These are phyloP conservation scores for Tonatia bakeri DNA, from an alignment of 2,113 vertebrate genomes.

Conservation along the genomic window DNA sequence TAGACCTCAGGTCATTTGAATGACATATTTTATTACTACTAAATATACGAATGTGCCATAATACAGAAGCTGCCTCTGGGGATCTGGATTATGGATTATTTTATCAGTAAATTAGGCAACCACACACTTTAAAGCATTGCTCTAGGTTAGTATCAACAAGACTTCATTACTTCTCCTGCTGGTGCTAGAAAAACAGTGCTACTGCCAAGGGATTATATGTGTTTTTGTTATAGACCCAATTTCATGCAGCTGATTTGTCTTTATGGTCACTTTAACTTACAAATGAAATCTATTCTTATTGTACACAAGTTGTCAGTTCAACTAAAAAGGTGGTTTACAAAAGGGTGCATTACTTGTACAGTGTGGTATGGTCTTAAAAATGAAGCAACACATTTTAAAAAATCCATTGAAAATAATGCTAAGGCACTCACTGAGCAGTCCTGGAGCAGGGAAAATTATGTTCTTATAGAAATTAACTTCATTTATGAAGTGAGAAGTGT, in stretches of 20 bases:
- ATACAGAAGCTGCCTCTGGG: background rate
- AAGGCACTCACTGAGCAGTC: background rate
- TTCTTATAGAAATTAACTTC: background rate
- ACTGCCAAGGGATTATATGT: background rate
- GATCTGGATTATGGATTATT: slow-evolving; percentile 24
- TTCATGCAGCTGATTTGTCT: slow-evolving; percentile 63
- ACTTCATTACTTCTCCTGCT: slow-evolving; percentile 57
- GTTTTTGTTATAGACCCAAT: slow-evolving; percentile 59
- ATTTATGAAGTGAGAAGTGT: background rate
- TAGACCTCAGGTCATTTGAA: slow-evolving; percentile 65
- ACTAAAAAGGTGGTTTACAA: slow-evolving; percentile 30
- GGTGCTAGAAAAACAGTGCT: slow-evolving; percentile 51
- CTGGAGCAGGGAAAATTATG: background rate
- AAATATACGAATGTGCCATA: slow-evolving; percentile 51
- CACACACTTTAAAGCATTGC: slow-evolving; percentile 64
- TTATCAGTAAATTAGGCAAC: slow-evolving; percentile 53
- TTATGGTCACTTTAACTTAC: slow-evolving; percentile 68
- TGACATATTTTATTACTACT: slow-evolving; percentile 67
- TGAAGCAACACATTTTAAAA: background rate
- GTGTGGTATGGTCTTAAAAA: background rate
- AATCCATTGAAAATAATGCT: background rate
- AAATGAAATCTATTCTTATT: slow-evolving; percentile 2
- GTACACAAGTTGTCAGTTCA: background rate
- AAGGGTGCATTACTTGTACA: background rate
- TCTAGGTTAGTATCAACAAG: slow-evolving; percentile 61